Conservation (phyloP, 2,113 vertebrate species). For the Actenoides hombroni region DNA sequence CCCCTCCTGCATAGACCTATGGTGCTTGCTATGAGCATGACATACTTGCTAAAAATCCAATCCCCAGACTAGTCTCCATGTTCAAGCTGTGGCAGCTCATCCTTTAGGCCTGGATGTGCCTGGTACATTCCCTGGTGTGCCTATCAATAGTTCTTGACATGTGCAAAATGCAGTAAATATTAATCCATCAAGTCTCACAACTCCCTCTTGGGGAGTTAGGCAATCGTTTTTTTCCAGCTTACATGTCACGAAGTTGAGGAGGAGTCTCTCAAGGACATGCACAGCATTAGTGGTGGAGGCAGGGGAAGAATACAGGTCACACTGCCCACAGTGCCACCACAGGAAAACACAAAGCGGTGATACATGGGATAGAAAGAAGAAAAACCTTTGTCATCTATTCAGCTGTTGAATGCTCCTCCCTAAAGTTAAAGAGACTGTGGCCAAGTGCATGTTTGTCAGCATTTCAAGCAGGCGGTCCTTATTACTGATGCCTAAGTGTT, state of each 20-base stretch:
- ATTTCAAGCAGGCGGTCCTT: not conserved
- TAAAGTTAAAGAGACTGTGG: not conserved
- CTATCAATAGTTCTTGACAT: not conserved
- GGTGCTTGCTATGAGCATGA: not conserved
- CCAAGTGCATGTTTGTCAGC: not conserved
- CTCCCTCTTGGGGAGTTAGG: not conserved
- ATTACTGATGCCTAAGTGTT: not conserved
- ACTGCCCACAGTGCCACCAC: accelerated
- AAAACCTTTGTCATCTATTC: not conserved
- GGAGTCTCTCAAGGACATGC: not conserved
- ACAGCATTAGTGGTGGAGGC: not conserved
- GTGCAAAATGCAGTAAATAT: constrained; percentile 18
- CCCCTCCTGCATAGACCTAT: not conserved
- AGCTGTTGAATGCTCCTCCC: not conserved
- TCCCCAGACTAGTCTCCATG: not conserved
- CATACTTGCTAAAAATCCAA: not conserved
- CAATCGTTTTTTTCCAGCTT: not conserved
- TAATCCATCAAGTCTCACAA: constrained; percentile 21
- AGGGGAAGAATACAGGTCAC: not conserved
- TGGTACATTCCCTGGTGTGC: not conserved
- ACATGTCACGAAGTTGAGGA: not conserved
- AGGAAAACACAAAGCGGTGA: not conserved
- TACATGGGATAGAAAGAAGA: not conserved
- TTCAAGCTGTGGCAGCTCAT: not conserved
- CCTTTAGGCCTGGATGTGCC: not conserved